phyloP scores from a whole-genome alignment of 2,797 vertebrate species.

The Gallinago solitaria region DNA sequence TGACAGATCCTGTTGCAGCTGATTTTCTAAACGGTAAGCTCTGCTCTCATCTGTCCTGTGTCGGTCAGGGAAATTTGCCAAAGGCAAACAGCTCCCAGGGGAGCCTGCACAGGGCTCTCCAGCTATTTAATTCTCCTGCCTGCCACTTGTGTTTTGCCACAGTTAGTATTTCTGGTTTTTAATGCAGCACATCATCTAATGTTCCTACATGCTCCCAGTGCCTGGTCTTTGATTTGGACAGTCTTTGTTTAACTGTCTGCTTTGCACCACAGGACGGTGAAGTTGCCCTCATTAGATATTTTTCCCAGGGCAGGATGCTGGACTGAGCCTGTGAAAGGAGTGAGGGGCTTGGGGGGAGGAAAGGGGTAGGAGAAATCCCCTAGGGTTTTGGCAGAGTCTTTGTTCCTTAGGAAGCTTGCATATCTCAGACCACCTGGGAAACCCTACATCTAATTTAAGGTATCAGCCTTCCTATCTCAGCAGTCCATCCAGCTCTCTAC shows the following conservation, averaged over 20 bases:
- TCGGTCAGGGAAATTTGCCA: neutral
- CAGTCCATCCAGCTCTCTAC: neutral
- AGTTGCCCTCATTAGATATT: neutral
- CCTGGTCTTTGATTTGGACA: neutral
- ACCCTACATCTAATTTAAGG: neutral
- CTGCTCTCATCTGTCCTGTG: neutral
- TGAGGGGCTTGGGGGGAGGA: neutral
- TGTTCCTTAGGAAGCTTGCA: neutral
- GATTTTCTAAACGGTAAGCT: constrained; percentile 88
- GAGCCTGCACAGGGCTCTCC: neutral
- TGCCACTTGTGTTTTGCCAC: neutral
- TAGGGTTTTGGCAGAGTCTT: neutral
- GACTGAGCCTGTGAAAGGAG: neutral
- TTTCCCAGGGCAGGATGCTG: neutral
- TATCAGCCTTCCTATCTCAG: neutral
- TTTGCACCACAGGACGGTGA: neutral
- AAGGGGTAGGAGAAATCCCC: neutral
- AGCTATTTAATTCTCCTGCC: neutral
- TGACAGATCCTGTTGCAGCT: constrained; percentile 81
- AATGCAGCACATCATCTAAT: neutral
- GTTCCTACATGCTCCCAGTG: neutral
- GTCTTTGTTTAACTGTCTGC: neutral
- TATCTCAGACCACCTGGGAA: neutral
- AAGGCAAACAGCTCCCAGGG: neutral
- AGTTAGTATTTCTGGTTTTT: neutral